Evolutionary conservation across 2,888 invertebrate species (phyloP).

Genomic region (Mesoligia furuncula): DNA sequence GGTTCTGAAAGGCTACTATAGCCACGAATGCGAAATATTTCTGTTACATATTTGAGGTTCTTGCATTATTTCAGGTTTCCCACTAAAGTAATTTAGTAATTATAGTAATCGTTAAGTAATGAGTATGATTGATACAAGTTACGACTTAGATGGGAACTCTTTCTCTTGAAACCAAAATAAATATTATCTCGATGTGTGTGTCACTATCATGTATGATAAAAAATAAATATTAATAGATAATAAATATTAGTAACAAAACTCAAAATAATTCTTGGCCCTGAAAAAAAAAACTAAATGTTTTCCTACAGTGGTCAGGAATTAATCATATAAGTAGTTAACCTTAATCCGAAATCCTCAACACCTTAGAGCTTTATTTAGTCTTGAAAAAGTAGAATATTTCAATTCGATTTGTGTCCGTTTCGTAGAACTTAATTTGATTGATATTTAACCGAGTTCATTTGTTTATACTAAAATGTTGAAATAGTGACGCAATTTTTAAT

Average conservation of each 20-base stretch:
- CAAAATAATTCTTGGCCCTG: neutral
- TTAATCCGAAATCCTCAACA: conserved; percentile 14
- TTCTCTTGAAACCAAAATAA: neutral
- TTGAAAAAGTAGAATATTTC: neutral
- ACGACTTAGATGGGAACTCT: neutral
- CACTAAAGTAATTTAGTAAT: neutral
- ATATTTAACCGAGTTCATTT: conserved; percentile 5
- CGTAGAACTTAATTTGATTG: neutral
- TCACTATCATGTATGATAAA: neutral
- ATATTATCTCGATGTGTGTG: neutral
- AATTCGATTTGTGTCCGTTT: neutral
- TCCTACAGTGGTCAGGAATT: conserved; percentile 9
- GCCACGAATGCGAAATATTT: neutral
- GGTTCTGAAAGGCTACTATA: neutral
- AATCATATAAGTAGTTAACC: conserved; percentile 7
- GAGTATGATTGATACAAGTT: neutral
- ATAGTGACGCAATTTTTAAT: conserved; percentile 8
- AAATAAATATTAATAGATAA: neutral
- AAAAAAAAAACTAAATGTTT: conserved; percentile 8
- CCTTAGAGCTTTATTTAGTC: conserved; percentile 8
- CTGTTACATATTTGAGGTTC: neutral
- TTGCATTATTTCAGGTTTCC: neutral
- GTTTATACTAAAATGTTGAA: conserved; percentile 4
- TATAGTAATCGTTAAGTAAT: neutral
- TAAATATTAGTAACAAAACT: neutral